Base-by-base conservation (phyloP, 2,113 vertebrate genomes). In the Tetrao urogallus region DNA sequence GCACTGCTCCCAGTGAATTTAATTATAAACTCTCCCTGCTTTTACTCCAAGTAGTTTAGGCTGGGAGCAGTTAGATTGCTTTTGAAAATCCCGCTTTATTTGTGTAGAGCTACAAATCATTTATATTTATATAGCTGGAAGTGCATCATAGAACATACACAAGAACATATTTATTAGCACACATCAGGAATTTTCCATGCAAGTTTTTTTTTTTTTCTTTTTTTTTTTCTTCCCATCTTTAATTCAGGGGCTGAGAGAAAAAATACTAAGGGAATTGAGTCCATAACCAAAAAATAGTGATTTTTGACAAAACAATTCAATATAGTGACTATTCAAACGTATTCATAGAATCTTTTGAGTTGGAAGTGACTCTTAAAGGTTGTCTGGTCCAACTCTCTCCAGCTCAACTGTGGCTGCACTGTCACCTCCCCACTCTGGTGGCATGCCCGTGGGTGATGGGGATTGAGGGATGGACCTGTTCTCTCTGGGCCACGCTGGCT, bases 11-110 rank as follows among this genome's bases (percentile, higher is more conserved):
- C 84, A 88, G 40, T 70, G 70, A 95, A 96, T 95, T 90, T 92
- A 95, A 92, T 96, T 96, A 95, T 81, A 92, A 95, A 93, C 43
- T 86, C 73, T 65, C 76, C 73, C 63, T 81, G 80, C 65, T 94
- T 88, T 93, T 92, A 75, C 57, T 90, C 69, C 57, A 52, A 75
- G 75, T 52, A 86, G 73, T 92, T 94, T 83, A 86, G 82, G 82
- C 89, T 94, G 94, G 82, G 69, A 96, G 16, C 67, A 93, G 76
- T 96, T 96, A 95, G 38, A 48, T 43, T 28, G 42, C 86, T 93
- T 96, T 96, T 96, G 93, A 96, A 95, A 94, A 69, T 83, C 86
- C 76, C 83, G 22, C 92, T 95, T 93, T 92, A 81, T 83, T 96
- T 95, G 70, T 88, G 15, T 63, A 36, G n/a, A 80, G 43, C 86